Conservation (phyloP, 2,113 vertebrate genomes). For the Gallinago jamesoni region DNA sequence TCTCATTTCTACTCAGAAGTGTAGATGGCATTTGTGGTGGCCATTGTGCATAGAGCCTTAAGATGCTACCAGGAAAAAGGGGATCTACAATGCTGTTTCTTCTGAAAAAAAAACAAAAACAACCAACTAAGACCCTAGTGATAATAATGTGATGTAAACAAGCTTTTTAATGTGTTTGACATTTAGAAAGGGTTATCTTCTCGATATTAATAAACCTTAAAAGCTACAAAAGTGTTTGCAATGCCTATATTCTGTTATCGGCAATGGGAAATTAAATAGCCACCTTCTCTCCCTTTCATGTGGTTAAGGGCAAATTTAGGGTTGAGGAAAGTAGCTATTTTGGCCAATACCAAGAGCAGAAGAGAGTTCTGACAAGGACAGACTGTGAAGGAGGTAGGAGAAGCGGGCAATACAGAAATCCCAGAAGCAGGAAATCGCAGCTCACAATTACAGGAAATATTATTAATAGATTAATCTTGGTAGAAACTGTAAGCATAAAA, state of each 20-base stretch:
- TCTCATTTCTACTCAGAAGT: constrained; percentile 8
- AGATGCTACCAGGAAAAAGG: background rate
- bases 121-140: background rate
- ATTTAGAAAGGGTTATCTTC: background rate
- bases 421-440: background rate
- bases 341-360: background rate
- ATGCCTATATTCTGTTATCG: background rate
- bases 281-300: background rate
- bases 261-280: background rate
- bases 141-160: background rate
- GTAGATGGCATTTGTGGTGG: background rate
- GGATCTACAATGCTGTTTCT: background rate
- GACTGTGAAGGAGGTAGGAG: background rate
- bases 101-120: background rate
- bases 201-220: background rate
- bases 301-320: background rate
- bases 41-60: background rate
- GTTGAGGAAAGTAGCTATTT: background rate
- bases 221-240: background rate
- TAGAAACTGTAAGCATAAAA: background rate
- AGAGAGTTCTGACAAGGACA: background rate
- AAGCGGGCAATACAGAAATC: constrained; percentile 10
- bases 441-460: constrained; percentile 38
- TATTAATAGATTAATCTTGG: constrained; percentile 35
- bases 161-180: background rate